Evolutionary conservation across 2,888 invertebrate genomes (phyloP).

Genomic region (Andrena camellia): DNA sequence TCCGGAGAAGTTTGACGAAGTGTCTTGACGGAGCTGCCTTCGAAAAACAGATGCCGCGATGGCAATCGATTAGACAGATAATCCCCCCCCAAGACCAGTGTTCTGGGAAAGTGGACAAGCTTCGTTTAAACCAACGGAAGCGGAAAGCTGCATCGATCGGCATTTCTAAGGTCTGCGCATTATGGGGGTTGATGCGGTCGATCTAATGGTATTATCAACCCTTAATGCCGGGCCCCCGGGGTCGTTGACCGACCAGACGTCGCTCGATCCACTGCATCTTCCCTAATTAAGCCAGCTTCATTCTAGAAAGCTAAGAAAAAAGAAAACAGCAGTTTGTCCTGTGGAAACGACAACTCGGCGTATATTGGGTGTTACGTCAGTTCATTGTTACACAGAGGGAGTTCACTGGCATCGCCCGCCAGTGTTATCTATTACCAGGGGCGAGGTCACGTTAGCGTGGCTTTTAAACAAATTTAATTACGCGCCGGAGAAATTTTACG

Average conservation of each 20-base stretch:
- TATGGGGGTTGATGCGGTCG: conserved; percentile 64
- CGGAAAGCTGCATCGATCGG: conserved; percentile 68
- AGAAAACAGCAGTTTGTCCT: neutral
- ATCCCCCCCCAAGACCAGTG: conserved; percentile 40
- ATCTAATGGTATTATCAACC: conserved; percentile 73
- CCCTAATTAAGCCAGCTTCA: conserved; percentile 45
- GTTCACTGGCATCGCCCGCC: conserved; percentile 44
- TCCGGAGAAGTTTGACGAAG: neutral
- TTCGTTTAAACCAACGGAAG: conserved; percentile 60
- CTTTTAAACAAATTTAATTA: conserved; percentile 4
- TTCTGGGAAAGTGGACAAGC: conserved; percentile 50
- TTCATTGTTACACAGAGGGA: conserved; percentile 44
- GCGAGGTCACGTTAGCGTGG: conserved; percentile 16
- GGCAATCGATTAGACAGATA: conserved; percentile 15
- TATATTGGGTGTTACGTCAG: conserved; percentile 9
- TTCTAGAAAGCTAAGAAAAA: conserved; percentile 29
- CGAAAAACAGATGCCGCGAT: neutral
- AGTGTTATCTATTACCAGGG: conserved; percentile 15
- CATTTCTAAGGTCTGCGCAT: conserved; percentile 71
- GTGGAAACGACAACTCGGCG: conserved; percentile 29
- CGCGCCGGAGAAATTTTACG: neutral
- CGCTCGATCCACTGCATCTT: conserved; percentile 5
- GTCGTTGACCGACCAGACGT: conserved; percentile 69
- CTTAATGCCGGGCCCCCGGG: conserved; percentile 61
- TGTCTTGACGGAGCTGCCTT: neutral